Base-by-base conservation (phyloP, 2,888 invertebrate species). In the Linnaemya vulpina region DNA sequence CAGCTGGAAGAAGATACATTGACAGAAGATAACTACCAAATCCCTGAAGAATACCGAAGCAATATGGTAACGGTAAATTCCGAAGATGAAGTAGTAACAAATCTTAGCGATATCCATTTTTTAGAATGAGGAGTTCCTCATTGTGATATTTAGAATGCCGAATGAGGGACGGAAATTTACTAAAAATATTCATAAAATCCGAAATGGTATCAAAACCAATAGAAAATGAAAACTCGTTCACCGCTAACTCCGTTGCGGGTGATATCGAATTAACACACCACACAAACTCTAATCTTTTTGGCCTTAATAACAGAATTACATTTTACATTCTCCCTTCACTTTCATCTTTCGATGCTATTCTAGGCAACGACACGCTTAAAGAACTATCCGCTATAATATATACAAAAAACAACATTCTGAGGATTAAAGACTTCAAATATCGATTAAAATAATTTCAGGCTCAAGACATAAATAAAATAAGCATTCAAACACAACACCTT, bases 321-420 rank as follows among this genome's bases (percentile, higher is more conserved):
- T 63, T 63, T 43, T 40, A 63, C 8, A 63, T 63, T 22, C 20
- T 63, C 13, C 62, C 20, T 4, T 17, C 62, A 17, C 17, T 62
- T 5, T 10, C 62, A 10, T 62, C 62, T 17, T 62, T 62, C 20
- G 38, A 62, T 20, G 62, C 20, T 10, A 62, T 62, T 40, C 10
- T 60, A 11, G 58, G 58, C 11, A 60, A 60, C 20, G 17, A 60
- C 25, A 60, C 35, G 13, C 60, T 62, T 15, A 62, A 62, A 40
- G 63, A 40, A 10, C 13, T 62, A 62, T 62, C 63, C 9, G 43
- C 63, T 3, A 43, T 63, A 25, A 63, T 25, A 3, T 22, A 63
- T 22, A 63, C 63, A 46, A 46, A 46, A 30, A 13, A 63, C 10
- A 63, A 63, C 13, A 40, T 62, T 40, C 11, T 20, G 20, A 13